Conservation (phyloP, 2,888 invertebrate genomes). For the Helicoverpa assulta region DNA sequence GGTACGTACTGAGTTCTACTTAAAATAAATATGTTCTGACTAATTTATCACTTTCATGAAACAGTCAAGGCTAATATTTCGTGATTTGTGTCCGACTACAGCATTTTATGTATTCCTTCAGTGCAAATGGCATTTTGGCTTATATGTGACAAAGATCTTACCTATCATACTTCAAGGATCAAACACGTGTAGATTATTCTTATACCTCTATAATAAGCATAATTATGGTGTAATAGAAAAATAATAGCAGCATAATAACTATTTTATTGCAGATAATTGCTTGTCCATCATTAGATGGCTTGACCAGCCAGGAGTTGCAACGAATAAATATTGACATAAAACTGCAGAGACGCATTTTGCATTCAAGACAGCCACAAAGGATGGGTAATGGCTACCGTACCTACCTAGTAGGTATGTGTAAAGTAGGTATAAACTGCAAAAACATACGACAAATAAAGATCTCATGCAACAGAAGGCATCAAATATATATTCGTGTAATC, state of each 20-base stretch:
- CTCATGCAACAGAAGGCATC: background rate
- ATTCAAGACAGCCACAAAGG: slow-evolving; percentile 26
- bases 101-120: background rate
- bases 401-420: too few relatives aligned
- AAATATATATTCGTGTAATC: too few relatives aligned
- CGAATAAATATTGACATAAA: slow-evolving; percentile 43
- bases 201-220: slow-evolving; percentile 3
- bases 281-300: slow-evolving; percentile 17
- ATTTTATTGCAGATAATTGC: slow-evolving; percentile 34
- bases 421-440: slow-evolving; percentile 12
- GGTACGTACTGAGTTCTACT: background rate
- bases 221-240: slow-evolving; percentile 15
- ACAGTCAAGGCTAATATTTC: too few relatives aligned
- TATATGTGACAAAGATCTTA: background rate
- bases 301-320: slow-evolving; percentile 23
- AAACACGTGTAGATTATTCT: background rate
- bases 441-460: slow-evolving; percentile 7
- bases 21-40: too few relatives aligned
- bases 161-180: background rate
- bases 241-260: slow-evolving; percentile 16
- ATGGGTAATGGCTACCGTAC: slow-evolving; percentile 16
- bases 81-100: too few relatives aligned
- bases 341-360: slow-evolving; percentile 19
- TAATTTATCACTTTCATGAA: background rate
- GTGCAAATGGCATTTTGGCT: background rate